These are phyloP conservation scores for Scleropages formosus DNA, from an alignment of 2,797 vertebrate species.

Conservation along the genomic window DNA sequence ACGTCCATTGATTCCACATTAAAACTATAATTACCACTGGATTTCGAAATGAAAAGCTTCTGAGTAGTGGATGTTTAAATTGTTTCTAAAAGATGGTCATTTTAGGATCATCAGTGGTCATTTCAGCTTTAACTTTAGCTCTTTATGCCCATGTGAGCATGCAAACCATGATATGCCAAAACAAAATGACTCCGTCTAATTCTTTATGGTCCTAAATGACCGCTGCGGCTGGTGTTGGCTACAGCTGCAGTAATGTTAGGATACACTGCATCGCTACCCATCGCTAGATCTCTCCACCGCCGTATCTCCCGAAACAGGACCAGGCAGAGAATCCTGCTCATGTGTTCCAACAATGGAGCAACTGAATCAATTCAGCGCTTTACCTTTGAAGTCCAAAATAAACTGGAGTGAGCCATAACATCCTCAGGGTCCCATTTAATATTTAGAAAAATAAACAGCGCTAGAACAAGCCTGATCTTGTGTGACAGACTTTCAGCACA, in stretches of 20 bases:
- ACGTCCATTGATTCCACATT: too few relatives aligned
- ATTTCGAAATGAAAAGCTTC: too few relatives aligned
- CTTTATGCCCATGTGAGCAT: too few relatives aligned
- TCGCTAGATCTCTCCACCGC: neutral
- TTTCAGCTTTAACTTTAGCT: too few relatives aligned
- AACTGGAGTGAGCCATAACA: slow-evolving; percentile 55
- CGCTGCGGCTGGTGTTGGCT: neutral
- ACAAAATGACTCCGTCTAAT: neutral
- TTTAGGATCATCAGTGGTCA: too few relatives aligned
- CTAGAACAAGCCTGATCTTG: slow-evolving; percentile 59
- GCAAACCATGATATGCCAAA: neutral
- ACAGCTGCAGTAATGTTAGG: neutral
- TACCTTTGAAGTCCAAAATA: slow-evolving; percentile 60
- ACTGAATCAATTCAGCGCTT: slow-evolving; percentile 52
- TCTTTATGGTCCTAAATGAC: neutral
- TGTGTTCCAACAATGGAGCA: slow-evolving; percentile 32
- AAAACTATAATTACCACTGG: too few relatives aligned
- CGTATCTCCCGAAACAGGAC: neutral
- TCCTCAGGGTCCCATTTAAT: slow-evolving; percentile 62
- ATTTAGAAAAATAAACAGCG: slow-evolving; percentile 68
- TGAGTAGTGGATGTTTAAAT: too few relatives aligned
- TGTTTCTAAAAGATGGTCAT: too few relatives aligned
- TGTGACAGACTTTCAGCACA: slow-evolving; percentile 54
- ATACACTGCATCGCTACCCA: neutral
- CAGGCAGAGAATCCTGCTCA: neutral